Conservation (phyloP, 2,797 vertebrate genomes). For the Neosilurus mollespiculum region DNA sequence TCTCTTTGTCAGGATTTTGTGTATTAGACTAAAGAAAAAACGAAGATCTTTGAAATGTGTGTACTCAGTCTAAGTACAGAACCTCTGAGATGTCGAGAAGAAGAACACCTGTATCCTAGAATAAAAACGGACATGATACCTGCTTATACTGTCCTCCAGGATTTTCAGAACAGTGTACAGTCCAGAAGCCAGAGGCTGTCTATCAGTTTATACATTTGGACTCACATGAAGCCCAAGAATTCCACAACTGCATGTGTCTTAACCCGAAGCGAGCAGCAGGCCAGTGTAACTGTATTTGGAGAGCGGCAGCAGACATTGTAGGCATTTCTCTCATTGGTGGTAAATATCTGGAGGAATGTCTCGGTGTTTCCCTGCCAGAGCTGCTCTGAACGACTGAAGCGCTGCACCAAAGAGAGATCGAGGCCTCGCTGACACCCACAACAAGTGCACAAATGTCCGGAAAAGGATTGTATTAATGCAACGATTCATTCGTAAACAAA, state of each 20-base stretch:
- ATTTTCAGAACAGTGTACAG: neutral
- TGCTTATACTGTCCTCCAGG: neutral
- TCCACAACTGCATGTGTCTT: constrained; percentile 63
- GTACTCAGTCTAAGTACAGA: too few relatives aligned
- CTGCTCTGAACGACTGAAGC: constrained; percentile 48
- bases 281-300: constrained; percentile 58
- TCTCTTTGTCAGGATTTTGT: constrained; percentile 1
- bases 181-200: constrained; percentile 42
- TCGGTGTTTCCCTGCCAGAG: constrained; percentile 65
- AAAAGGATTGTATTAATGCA: neutral
- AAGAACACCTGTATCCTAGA: neutral
- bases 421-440: neutral
- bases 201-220: constrained; percentile 61
- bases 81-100: neutral
- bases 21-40: neutral
- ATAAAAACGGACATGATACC: too few relatives aligned
- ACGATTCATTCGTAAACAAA: neutral
- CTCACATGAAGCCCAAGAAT: constrained; percentile 64
- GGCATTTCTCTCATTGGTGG: constrained; percentile 75
- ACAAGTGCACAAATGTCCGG: constrained; percentile 12
- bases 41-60: neutral
- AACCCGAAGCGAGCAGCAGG: constrained; percentile 57
- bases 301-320: constrained; percentile 65
- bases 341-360: constrained; percentile 77
- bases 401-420: neutral